Conservation (phyloP, 2,888 invertebrate genomes). For the Petrolisthes manimaculis region DNA sequence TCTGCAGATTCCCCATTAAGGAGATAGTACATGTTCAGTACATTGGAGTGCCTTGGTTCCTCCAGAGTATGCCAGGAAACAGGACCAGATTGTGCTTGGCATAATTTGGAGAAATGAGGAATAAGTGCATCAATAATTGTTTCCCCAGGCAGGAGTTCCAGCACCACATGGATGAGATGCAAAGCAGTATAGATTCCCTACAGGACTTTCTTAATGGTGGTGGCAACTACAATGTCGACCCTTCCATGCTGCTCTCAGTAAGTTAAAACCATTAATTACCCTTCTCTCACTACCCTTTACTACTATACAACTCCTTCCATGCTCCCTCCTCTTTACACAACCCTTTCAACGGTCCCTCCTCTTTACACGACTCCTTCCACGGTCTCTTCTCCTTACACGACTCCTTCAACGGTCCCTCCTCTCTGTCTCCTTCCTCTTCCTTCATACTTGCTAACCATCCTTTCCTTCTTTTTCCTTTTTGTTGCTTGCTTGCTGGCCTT, state of each 20-base stretch:
- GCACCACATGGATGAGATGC: conserved; percentile 51
- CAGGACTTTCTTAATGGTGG: conserved; percentile 31
- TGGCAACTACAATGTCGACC: conserved; percentile 39
- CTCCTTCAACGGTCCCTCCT: no score
- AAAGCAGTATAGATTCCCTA: conserved; percentile 39
- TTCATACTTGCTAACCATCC: no score
- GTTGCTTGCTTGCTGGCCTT: no score
- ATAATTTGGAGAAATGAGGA: not conserved
- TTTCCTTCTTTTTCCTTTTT: no score
- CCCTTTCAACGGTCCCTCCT: no score
- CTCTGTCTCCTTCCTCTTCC: no score
- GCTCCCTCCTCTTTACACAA: no score
- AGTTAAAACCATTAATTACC: not conserved
- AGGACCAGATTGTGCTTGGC: not conserved
- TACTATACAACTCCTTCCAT: not conserved
- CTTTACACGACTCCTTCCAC: no score
- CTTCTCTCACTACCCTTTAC: not conserved
- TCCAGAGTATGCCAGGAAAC: not conserved
- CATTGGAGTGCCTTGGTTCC: not conserved
- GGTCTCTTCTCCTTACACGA: no score
- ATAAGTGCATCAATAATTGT: not conserved
- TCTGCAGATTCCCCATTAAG: not conserved
- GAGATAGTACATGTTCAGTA: not conserved
- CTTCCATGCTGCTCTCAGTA: conserved; percentile 46
- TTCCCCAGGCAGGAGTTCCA: conserved; percentile 37